Evolutionary conservation across 2,888 invertebrate genomes (phyloP).

Genomic region (Nyleta sp.): DNA sequence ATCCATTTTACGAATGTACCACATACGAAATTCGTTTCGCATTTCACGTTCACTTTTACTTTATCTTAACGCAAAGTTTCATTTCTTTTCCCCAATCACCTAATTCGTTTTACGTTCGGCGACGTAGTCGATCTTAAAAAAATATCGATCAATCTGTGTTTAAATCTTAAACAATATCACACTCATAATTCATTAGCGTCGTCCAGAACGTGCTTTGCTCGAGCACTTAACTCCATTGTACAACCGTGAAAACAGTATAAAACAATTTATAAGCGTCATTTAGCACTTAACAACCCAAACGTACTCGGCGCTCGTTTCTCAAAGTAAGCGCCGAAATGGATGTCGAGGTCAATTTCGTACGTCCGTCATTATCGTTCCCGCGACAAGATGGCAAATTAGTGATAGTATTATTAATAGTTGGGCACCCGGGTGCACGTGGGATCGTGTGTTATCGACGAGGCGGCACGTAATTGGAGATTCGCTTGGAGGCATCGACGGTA

Average conservation of each 20-base stretch:
- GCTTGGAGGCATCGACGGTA: constrained; percentile 53
- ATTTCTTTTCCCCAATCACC: no score
- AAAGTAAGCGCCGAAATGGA: constrained; percentile 56
- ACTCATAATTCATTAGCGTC: constrained; percentile 40
- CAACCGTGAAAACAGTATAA: constrained; percentile 57
- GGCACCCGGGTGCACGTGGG: constrained; percentile 49
- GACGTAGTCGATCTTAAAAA: neutral
- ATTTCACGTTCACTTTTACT: no score
- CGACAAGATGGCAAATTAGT: constrained; percentile 60
- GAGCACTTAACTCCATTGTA: constrained; percentile 47
- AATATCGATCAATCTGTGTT: constrained; percentile 12
- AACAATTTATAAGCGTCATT: constrained; percentile 63
- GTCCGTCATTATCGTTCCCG: constrained; percentile 55
- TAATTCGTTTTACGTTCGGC: no score
- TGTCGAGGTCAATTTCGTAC: constrained; percentile 56
- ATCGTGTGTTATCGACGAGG: constrained; percentile 50
- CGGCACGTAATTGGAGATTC: constrained; percentile 62
- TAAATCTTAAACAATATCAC: constrained; percentile 35
- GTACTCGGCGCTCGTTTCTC: constrained; percentile 50
- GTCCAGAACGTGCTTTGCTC: constrained; percentile 17
- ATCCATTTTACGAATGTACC: no score
- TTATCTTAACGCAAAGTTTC: no score
- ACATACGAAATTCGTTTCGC: no score
- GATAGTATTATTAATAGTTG: constrained; percentile 55
- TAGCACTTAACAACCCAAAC: constrained; percentile 57